Evolutionary conservation across 1,140 invertebrate species (phyloP), one percentile per base, ranked within the genome.

Genomic region (Hyphantria cunea): DNA sequence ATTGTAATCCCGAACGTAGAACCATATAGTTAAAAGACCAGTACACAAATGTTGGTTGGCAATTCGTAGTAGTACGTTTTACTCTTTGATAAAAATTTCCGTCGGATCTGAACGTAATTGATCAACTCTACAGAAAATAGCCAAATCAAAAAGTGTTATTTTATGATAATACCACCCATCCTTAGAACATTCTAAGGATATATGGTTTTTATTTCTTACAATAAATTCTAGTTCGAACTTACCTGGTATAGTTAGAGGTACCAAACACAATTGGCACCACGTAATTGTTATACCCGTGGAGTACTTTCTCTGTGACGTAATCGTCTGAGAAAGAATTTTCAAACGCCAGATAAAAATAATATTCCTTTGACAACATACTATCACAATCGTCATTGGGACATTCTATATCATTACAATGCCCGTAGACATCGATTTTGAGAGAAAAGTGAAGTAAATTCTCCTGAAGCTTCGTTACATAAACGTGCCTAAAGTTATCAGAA

Each of bases 321-420:
- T 94, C 93, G 51, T 86, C 78, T 66, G 89, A 89, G 9, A 92
- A 78, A 12, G 92, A 91, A 73, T 95, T 95, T 76, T 95, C 95
- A 63, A 95, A 94, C 0, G 94, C 91, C 56, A 95, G 81, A 74
- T 95, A 95, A 72, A 95, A 95, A 56, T 91, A 93, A 80, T 95
- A 95, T 42, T 91, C 67, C 0, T 90, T 80, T 6, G 69, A 64
- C 8, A 93, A 68, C 15, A 80, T 76, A 6, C 74, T 47, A 47
- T 89, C 91, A 56, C 91, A 93, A 12, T 71, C 9, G n/a, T 78
- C 55, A 17, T 54, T 52, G 0, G 67, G 32, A 64, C 91, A 92
- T 8, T 64, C 64, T 0, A 68, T 45, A 8, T 66, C 60, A 0
- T 91, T 90, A 81, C 95, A 96, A 0, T 53, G 70, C 6, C 95